Percentiles rank a stretch among this genome's conserved stretches.
These are phyloP conservation scores for Thaumetopoea pityocampa DNA, from an alignment of 1,140 invertebrate genomes.

Conservation along the genomic window DNA sequence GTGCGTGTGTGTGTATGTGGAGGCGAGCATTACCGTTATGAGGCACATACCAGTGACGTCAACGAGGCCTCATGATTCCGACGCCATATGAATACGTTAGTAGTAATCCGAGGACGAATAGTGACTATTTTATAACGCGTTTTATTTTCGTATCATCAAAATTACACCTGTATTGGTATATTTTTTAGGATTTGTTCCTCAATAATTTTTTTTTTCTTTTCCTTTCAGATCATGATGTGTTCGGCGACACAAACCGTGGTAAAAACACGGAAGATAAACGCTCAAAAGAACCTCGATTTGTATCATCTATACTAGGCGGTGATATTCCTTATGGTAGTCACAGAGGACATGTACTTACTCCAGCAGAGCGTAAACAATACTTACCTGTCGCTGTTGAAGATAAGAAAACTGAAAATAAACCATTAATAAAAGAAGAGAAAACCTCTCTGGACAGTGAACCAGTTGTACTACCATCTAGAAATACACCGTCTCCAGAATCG, in stretches of 20 bases:
- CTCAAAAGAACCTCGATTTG: slow-evolving; percentile 79
- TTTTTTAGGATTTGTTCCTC: no score
- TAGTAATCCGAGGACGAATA: slow-evolving; percentile 42
- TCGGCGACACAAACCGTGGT: slow-evolving; percentile 51
- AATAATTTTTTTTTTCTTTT: slow-evolving; percentile 23
- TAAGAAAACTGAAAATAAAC: slow-evolving; percentile 62
- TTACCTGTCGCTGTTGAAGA: slow-evolving; percentile 76
- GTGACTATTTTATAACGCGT: slow-evolving; percentile 21
- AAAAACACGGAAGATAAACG: slow-evolving; percentile 45
- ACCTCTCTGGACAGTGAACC: slow-evolving; percentile 55
- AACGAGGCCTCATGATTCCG: slow-evolving; percentile 59
- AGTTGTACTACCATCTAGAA: slow-evolving; percentile 67
- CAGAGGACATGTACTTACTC: slow-evolving; percentile 83
- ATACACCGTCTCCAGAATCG: slow-evolving; percentile 66
- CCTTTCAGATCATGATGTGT: slow-evolving; percentile 71
- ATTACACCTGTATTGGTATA: no score
- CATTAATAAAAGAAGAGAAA: slow-evolving; percentile 67
- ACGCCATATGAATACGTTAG: slow-evolving; percentile 64
- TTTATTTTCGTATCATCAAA: no score
- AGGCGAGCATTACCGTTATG: slow-evolving; percentile 71
- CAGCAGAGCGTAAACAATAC: slow-evolving; percentile 88
- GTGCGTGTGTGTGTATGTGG: slow-evolving; percentile 44
- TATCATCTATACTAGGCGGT: slow-evolving; percentile 85
- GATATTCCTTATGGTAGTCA: slow-evolving; percentile 84
- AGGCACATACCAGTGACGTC: slow-evolving; percentile 73